phyloP scores from a whole-genome alignment of 2,888 invertebrate species.

The Rhagonycha lutea region DNA sequence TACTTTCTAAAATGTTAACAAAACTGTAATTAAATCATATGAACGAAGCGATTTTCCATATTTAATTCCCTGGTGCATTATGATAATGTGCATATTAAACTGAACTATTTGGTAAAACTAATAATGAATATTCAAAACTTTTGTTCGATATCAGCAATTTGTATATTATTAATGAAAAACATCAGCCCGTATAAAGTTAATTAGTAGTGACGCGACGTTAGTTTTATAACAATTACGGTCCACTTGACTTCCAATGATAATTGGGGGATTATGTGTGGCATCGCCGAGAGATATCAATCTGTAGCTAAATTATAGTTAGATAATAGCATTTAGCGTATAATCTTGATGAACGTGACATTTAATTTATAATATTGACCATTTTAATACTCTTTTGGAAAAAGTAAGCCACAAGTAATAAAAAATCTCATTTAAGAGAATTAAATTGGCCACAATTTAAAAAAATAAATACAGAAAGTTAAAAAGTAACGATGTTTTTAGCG shows the following conservation, averaged over 20 bases:
- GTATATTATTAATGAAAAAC: not conserved
- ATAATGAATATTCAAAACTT: not conserved
- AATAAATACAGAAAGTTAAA: not conserved
- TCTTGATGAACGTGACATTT: not conserved
- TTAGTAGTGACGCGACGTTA: not conserved
- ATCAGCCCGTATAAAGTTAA: not conserved
- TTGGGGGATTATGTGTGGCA: not conserved
- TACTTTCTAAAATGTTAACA: not conserved
- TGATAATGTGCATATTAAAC: not conserved
- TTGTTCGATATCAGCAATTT: not conserved
- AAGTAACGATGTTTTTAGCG: not conserved
- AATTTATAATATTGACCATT: not conserved
- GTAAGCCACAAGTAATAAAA: not conserved
- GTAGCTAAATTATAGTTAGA: not conserved
- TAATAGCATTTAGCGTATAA: not conserved
- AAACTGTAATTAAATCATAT: not conserved
- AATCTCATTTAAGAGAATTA: not conserved
- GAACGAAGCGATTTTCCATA: not conserved
- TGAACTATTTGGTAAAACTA: not conserved
- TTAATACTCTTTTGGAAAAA: not conserved
- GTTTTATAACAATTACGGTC: not conserved
- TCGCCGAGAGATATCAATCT: not conserved
- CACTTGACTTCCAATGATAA: not conserved
- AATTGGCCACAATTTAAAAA: not conserved
- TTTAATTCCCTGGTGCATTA: not conserved